Percentiles rank a stretch among this genome's conserved stretches.
Conservation (phyloP, 2,113 vertebrate species). For the Coryphaenoides rupestris region DNA sequence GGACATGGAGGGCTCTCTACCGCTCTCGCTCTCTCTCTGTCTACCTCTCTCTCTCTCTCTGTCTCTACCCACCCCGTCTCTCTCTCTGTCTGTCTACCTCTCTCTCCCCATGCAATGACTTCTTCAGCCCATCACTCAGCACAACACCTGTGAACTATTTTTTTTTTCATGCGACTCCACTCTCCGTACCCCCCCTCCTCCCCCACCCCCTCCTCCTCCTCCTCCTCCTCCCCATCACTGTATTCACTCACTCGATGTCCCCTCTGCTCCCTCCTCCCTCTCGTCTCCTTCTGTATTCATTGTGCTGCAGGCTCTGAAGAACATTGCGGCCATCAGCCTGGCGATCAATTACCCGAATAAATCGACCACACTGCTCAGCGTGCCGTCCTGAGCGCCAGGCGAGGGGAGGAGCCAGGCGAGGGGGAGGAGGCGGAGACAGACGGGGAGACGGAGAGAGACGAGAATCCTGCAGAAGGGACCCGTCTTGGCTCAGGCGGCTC, state of each 20-base stretch:
- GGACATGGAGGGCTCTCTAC: no score
- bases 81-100: no score
- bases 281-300: neutral
- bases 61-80: no score
- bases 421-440: neutral
- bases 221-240: neutral
- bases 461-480: constrained; percentile 13
- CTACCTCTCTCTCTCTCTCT: no score
- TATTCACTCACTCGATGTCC: neutral
- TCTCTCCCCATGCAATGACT: no score
- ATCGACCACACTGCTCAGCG: constrained; percentile 87
- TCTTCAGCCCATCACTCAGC: no score
- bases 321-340: constrained; percentile 97
- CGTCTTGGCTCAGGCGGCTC: constrained; percentile 32
- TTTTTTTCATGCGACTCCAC: neutral
- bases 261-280: neutral
- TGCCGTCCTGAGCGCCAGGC: constrained; percentile 70
- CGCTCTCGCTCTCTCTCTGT: no score
- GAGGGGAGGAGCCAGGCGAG: neutral
- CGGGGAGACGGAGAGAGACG: constrained; percentile 5
- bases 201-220: neutral
- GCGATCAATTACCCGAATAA: constrained; percentile 98
- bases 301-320: constrained; percentile 86
- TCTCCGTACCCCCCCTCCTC: neutral
- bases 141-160: constrained; percentile 3